These are phyloP conservation scores for Psittacula cyanocephala DNA, from an alignment of 2,113 vertebrate genomes.

Conservation along the genomic window DNA sequence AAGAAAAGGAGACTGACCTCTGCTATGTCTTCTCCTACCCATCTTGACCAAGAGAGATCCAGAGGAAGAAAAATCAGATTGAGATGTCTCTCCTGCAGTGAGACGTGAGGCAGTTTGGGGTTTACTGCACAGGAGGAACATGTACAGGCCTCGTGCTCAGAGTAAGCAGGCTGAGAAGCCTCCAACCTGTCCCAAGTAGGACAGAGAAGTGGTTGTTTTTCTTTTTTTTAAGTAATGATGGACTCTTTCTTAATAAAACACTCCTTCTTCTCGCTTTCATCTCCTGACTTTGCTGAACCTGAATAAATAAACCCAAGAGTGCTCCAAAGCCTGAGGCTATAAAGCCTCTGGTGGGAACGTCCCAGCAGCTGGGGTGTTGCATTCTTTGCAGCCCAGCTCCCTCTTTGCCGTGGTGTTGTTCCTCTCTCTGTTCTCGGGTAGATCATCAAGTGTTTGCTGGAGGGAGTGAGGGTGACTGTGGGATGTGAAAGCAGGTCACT, in stretches of 20 bases:
- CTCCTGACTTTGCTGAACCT: background rate
- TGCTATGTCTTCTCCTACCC: background rate
- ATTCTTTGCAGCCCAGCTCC: background rate
- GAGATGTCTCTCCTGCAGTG: background rate
- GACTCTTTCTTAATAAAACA: slow-evolving; percentile 54
- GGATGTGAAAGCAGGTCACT: background rate
- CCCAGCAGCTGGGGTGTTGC: background rate
- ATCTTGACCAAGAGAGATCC: background rate
- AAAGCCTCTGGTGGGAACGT: background rate
- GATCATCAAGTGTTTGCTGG: background rate
- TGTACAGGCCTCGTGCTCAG: rapidly evolving
- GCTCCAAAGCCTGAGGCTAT: background rate
- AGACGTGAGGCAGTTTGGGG: background rate
- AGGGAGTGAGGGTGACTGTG: background rate
- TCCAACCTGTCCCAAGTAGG: background rate
- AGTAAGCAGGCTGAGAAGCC: background rate
- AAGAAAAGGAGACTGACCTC: background rate
- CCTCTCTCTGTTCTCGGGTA: background rate
- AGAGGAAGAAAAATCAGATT: background rate
- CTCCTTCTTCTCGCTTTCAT: slow-evolving; percentile 41
- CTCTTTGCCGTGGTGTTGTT: background rate
- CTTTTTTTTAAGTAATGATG: slow-evolving; percentile 15
- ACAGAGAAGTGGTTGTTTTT: background rate
- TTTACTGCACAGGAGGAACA: background rate
- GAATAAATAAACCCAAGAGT: slow-evolving; percentile 23